These are phyloP conservation scores for Falcaria lacertinaria DNA, from an alignment of 2,888 invertebrate genomes.

Conservation along the genomic window DNA sequence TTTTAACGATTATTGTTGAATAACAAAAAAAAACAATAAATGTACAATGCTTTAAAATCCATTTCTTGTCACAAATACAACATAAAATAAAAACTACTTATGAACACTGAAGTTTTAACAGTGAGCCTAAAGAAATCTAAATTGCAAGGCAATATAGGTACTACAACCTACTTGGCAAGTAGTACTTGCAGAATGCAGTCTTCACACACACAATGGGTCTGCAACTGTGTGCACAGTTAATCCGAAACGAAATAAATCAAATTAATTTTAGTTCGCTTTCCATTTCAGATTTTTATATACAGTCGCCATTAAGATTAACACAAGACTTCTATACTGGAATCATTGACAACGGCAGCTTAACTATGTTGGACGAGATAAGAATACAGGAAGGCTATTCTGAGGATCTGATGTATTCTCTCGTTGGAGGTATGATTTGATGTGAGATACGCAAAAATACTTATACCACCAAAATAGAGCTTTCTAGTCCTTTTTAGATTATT, in stretches of 20 bases:
- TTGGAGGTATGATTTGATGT: constrained; percentile 24
- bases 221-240: no score
- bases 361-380: constrained; percentile 15
- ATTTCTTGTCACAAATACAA: no score
- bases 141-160: no score
- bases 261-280: neutral
- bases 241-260: neutral
- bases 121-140: no score
- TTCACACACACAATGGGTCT: no score
- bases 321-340: constrained; percentile 25
- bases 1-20: no score
- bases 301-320: constrained; percentile 16
- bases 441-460: neutral
- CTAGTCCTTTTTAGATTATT: constrained; percentile 30
- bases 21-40: no score
- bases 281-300: constrained; percentile 15
- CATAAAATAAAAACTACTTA: no score
- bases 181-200: no score
- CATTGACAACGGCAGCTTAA: constrained; percentile 16
- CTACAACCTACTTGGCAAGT: no score
- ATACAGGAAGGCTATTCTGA: constrained; percentile 20
- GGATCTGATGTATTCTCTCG: constrained; percentile 16
- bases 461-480: constrained; percentile 4
- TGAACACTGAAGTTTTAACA: no score
- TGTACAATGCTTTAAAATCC: no score